Evolutionary conservation across 1,140 invertebrate genomes (phyloP).

Genomic region (Papilio machaon): DNA sequence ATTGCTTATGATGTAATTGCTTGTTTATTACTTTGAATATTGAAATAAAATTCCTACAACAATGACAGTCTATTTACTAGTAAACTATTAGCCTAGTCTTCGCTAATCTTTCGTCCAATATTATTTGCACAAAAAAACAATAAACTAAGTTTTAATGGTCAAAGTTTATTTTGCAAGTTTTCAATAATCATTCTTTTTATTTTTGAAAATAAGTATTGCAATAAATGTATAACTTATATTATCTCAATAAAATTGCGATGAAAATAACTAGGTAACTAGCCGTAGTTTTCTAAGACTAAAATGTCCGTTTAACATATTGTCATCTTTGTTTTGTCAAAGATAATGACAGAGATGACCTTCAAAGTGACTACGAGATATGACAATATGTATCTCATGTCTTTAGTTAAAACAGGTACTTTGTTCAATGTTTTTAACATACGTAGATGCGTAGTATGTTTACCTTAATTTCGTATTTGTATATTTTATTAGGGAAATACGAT

Average conservation of each 20-base stretch:
- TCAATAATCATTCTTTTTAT: background rate
- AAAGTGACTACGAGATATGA: too few relatives aligned
- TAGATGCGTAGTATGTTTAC: background rate
- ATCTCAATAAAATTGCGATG: too few relatives aligned
- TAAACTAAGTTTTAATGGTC: too few relatives aligned
- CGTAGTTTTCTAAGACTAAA: too few relatives aligned
- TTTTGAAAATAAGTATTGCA: too few relatives aligned
- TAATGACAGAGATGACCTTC: too few relatives aligned
- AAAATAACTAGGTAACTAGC: too few relatives aligned
- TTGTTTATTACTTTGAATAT: conserved; percentile 65
- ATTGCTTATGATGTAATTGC: conserved; percentile 57
- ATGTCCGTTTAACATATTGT: too few relatives aligned
- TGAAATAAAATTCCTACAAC: conserved; percentile 58
- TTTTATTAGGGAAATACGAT: background rate
- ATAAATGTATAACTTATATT: too few relatives aligned
- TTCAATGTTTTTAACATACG: background rate
- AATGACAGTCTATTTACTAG: conserved; percentile 47
- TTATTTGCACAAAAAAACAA: background rate
- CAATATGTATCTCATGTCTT: too few relatives aligned
- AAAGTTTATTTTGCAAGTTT: conserved; percentile 29
- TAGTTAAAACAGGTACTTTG: background rate
- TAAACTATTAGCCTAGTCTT: background rate
- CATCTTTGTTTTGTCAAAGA: too few relatives aligned
- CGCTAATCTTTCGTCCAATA: background rate
- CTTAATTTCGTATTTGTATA: background rate